A percentile compares a stretch with the other conserved stretches of the same genome.
These are phyloP conservation scores for Steatornis caripensis DNA, from an alignment of 2,113 vertebrate genomes.

Conservation along the genomic window DNA sequence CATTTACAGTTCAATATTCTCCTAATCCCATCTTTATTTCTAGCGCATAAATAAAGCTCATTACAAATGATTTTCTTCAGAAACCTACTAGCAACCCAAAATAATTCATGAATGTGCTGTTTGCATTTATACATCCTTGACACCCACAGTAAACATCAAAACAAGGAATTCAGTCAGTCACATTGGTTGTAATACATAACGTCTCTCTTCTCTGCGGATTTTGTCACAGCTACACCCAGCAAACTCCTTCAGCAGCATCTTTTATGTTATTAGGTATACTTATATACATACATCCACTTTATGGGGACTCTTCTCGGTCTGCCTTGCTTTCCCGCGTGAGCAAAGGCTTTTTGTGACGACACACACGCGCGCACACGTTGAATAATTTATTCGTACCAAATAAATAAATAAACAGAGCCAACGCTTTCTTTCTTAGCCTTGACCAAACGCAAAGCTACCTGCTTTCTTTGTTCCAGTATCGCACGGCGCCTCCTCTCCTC, in stretches of 20 bases:
- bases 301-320: background rate
- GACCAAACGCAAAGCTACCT: background rate
- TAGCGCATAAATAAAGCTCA: constrained; percentile 58
- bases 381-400: background rate
- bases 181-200: constrained; percentile 16
- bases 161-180: constrained; percentile 51
- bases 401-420: background rate
- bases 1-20: constrained; percentile 61
- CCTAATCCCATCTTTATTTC: constrained; percentile 64
- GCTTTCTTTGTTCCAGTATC: background rate
- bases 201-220: background rate
- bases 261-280: background rate
- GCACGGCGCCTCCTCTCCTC: background rate
- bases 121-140: constrained; percentile 56
- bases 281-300: accelerated
- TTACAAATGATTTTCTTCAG: constrained; percentile 58
- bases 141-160: constrained; percentile 61
- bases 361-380: accelerated
- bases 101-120: constrained; percentile 56
- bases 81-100: constrained; percentile 56
- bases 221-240: constrained; percentile 3
- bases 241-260: background rate
- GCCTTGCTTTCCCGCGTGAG: accelerated
- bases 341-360: background rate
- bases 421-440: background rate